Evolutionary conservation across 2,888 invertebrate genomes (phyloP), one percentile per base, ranked within the genome.

Genomic region (Acleris laterana): DNA sequence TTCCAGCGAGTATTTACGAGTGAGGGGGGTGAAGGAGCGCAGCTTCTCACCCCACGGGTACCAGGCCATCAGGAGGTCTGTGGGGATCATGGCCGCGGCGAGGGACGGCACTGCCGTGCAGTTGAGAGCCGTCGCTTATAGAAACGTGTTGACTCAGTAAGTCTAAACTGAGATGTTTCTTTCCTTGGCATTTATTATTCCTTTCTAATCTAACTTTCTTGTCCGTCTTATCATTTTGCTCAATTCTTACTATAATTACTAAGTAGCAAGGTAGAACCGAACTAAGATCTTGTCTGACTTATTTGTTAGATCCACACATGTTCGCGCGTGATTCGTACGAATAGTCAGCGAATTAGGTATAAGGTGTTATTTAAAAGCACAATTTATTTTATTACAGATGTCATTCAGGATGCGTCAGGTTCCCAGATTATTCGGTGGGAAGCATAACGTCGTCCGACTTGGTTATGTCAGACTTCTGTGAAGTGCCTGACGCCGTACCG

Each of bases 81-180:
- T 93, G 6, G 75, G 78, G 0, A 63, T 94, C 5, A 83, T 83
- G 0, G 93, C 89, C 0, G 70, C 82, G 0, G 90, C 93, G 3
- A 80, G 82, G 52, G 94, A 95, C 70, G 96, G 96, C 1, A 93
- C 94, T 0, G 83, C 94, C 9, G 91, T 95, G 53, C 90, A 93
- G 68, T 77, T 95, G 4, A 90, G 93, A 9, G 91, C 93, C 1
- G 80, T 93, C 60, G 93, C 94, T 6, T 93, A 93, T 63, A 93
- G 90, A 52, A 82, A 88, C 32, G 75, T 77, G 56, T 84, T 95
- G 68, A 93, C 94, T 3, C 92, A 94, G 96, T 96, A 84, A 93
- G 94, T 84, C 62, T 20, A 28, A 38, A n/a, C 20, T 17, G 17
- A 17, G 4, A 32, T n/a, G 17, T 7, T 46, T 46, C 16, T 17